These are phyloP conservation scores for Gobius niger DNA, from an alignment of 2,113 vertebrate genomes.

Conservation along the genomic window DNA sequence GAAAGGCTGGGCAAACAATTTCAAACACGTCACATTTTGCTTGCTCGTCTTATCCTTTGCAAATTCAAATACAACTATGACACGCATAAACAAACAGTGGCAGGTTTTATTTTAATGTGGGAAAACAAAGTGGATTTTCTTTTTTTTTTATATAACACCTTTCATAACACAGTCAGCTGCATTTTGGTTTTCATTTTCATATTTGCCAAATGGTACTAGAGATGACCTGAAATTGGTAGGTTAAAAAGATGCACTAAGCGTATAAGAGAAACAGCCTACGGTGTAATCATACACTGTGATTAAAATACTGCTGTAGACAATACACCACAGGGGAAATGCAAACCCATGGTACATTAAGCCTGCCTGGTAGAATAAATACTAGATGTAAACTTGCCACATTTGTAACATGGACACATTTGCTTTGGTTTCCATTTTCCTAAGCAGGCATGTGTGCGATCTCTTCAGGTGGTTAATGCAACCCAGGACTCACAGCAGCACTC, in stretches of 20 bases:
- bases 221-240: neutral
- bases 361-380: neutral
- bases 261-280: neutral
- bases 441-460: conserved; percentile 40
- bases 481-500: conserved; percentile 18
- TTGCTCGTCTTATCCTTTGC: conserved; percentile 2
- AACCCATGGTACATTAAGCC: conserved; percentile 10
- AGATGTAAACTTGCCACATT: conserved; percentile 15
- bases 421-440: neutral
- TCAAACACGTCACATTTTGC: conserved; percentile 29
- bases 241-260: neutral
- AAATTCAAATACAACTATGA: conserved; percentile 9
- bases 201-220: neutral
- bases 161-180: conserved; percentile 8
- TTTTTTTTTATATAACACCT: neutral
- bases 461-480: conserved; percentile 40
- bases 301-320: conserved; percentile 16
- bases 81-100: conserved; percentile 1
- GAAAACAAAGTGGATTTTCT: neutral
- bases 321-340: conserved; percentile 11
- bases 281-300: conserved; percentile 21
- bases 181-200: neutral
- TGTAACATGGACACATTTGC: neutral
- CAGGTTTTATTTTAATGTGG: conserved; percentile 2
- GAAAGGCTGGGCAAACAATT: neutral